A percentile compares a stretch with the other conserved stretches of the same genome.
Conservation (phyloP, 2,797 vertebrate species). For the Sylvia borin region DNA sequence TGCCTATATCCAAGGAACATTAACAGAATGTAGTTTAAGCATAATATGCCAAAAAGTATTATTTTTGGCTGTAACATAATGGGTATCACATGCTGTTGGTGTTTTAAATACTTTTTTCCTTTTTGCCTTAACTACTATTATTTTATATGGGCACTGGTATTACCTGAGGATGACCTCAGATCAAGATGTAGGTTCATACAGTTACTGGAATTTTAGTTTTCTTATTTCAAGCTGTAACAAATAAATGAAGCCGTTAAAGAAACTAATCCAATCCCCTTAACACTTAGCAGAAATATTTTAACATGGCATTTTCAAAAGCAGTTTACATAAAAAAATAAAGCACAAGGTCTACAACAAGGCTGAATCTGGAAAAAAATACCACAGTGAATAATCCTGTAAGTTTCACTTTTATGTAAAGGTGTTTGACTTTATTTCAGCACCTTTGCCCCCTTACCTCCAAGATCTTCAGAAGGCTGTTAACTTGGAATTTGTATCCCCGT, state of each 20-base stretch:
- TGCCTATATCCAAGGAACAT: conserved; percentile 51
- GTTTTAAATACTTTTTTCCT: background rate
- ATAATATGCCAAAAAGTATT: conserved; percentile 23
- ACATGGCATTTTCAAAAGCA: background rate
- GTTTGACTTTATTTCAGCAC: background rate
- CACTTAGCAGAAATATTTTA: background rate
- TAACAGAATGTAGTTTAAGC: conserved; percentile 9
- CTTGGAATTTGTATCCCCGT: background rate
- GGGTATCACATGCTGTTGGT: conserved; percentile 47
- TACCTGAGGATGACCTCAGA: conserved; percentile 15
- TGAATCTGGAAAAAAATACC: background rate
- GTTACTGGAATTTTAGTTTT: background rate
- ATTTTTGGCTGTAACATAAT: conserved; percentile 54
- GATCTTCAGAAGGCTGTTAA: background rate
- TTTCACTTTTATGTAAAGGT: background rate
- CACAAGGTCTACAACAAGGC: background rate
- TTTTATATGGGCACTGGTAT: background rate
- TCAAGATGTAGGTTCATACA: background rate
- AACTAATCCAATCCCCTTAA: background rate
- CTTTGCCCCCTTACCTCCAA: background rate
- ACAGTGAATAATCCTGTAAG: background rate
- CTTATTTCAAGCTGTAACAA: background rate
- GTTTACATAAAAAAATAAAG: background rate
- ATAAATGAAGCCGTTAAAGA: background rate
- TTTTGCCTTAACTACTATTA: background rate